phyloP scores from a whole-genome alignment of 2,113 vertebrate genomes.

The Callithrix jacchus region DNA sequence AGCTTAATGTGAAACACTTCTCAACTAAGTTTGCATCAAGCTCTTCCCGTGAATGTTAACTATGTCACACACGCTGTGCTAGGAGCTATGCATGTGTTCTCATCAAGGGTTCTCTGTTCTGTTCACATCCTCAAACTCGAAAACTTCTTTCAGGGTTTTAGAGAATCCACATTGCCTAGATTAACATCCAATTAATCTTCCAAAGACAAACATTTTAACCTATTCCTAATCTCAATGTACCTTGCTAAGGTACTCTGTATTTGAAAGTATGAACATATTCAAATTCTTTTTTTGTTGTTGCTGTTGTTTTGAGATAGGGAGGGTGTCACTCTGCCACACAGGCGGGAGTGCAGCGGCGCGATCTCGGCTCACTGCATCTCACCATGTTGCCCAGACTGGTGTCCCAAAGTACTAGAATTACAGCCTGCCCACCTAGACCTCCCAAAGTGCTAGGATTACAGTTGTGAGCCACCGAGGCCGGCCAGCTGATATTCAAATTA shows the following conservation, averaged over 20 bases:
- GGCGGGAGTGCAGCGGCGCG: too few relatives aligned
- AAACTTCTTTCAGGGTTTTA: too few relatives aligned
- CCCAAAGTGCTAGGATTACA: too few relatives aligned
- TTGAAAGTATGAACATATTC: background rate
- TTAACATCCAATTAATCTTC: background rate
- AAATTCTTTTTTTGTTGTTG: background rate
- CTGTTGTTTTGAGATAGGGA: too few relatives aligned
- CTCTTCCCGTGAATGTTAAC: fast-evolving
- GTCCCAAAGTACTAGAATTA: too few relatives aligned
- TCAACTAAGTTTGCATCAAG: background rate
- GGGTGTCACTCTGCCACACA: too few relatives aligned
- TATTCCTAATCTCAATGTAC: background rate
- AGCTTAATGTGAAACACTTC: background rate
- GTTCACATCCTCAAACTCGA: background rate
- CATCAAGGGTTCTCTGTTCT: background rate
- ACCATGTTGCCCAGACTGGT: too few relatives aligned
- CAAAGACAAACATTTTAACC: background rate
- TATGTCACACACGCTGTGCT: fast-evolving
- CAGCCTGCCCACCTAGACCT: too few relatives aligned
- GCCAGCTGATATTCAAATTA: background rate
- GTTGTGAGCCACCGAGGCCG: too few relatives aligned
- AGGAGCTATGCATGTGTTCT: background rate
- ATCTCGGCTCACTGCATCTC: too few relatives aligned
- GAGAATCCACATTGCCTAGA: background rate
- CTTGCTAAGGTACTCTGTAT: background rate